Percentiles rank a stretch among this genome's conserved stretches.
Conservation (phyloP, 2,888 invertebrate genomes). For the Latrodectus elegans region DNA sequence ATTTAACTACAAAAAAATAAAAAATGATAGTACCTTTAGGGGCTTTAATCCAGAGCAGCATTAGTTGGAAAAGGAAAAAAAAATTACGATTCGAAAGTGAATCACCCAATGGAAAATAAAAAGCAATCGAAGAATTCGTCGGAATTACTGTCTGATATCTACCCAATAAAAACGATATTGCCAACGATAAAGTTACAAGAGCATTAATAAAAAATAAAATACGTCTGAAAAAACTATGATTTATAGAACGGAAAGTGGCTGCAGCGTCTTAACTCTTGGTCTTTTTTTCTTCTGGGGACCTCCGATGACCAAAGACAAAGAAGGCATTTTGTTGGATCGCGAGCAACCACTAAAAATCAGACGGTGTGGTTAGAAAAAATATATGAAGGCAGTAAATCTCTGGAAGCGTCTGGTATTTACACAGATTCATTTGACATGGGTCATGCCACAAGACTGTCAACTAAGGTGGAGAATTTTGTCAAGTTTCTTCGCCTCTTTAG, state of each 20-base stretch:
- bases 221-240: conserved; percentile 15
- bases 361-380: conserved; percentile 17
- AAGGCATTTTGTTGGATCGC: conserved; percentile 20
- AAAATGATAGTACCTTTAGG: too few relatives aligned
- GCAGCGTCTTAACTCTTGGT: conserved; percentile 1
- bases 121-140: too few relatives aligned
- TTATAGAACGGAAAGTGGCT: conserved; percentile 17
- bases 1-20: too few relatives aligned
- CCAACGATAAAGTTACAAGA: neutral
- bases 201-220: neutral
- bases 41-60: too few relatives aligned
- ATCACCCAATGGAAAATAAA: too few relatives aligned
- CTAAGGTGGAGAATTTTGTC: conserved; percentile 31
- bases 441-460: conserved; percentile 38
- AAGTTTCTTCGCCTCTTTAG: neutral
- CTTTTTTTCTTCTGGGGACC: neutral
- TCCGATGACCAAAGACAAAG: conserved; percentile 40
- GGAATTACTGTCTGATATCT: neutral
- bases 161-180: neutral
- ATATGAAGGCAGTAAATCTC: conserved; percentile 59
- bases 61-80: too few relatives aligned
- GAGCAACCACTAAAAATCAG: conserved; percentile 19
- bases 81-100: too few relatives aligned
- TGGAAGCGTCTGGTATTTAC: conserved; percentile 51
- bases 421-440: conserved; percentile 41